Evolutionary conservation across 1,140 invertebrate species (phyloP).

Genomic region (Bombus breviceps): DNA sequence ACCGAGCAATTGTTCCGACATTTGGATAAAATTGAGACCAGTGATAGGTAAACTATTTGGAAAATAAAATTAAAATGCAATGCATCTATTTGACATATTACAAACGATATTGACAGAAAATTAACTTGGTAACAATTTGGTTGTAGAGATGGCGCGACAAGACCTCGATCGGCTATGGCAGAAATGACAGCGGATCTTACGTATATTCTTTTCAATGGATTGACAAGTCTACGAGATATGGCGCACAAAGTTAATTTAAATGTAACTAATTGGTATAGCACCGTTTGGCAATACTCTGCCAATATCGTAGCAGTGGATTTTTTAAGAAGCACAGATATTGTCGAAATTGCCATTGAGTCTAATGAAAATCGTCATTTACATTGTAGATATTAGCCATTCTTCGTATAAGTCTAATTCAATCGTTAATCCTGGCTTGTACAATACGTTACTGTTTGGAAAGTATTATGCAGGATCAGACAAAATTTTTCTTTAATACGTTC

Average conservation of each 20-base stretch:
- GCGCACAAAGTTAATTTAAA: constrained; percentile 84
- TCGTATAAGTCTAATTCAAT: neutral
- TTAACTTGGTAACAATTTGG: neutral
- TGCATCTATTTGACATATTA: neutral
- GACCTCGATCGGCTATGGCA: constrained; percentile 85
- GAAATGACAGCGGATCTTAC: constrained; percentile 85
- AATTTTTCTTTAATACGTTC: neutral
- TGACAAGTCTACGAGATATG: constrained; percentile 83
- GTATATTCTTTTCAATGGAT: constrained; percentile 82
- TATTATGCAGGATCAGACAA: neutral
- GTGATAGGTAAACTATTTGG: neutral
- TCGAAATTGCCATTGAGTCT: constrained; percentile 84
- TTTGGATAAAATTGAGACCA: constrained; percentile 74
- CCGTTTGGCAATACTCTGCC: constrained; percentile 82
- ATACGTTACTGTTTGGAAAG: neutral
- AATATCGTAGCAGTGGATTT: constrained; percentile 87
- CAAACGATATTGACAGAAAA: neutral
- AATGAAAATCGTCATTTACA: constrained; percentile 76
- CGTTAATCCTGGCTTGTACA: neutral
- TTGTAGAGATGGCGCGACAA: constrained; percentile 39
- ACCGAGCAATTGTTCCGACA: constrained; percentile 81
- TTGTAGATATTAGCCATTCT: constrained; percentile 16
- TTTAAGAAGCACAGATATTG: constrained; percentile 83
- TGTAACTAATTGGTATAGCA: constrained; percentile 84
- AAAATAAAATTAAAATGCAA: too few relatives aligned